Conservation (phyloP, 2,797 vertebrate genomes). For the Eupleurogrammus muticus region DNA sequence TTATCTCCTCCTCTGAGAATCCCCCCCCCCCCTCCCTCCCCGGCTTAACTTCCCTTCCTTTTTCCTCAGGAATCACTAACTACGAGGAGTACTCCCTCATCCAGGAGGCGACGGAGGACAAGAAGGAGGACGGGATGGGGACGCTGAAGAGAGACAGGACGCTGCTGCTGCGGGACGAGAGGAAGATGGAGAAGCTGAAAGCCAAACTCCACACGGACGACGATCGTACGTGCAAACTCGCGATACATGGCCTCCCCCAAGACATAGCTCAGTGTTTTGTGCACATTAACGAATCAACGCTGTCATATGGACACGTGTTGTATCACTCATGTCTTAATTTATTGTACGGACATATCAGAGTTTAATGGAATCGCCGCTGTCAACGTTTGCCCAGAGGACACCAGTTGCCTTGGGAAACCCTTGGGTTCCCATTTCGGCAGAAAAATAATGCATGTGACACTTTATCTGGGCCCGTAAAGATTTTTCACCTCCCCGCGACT, state of each 20-base stretch:
- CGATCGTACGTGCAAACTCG: conserved; percentile 87
- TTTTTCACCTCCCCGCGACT: conserved; percentile 16
- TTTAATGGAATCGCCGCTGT: conserved; percentile 49
- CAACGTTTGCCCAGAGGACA: conserved; percentile 44
- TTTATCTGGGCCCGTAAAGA: conserved; percentile 2
- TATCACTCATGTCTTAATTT: conserved; percentile 47
- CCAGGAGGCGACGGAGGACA: conserved; percentile 93
- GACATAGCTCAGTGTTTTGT: conserved; percentile 19
- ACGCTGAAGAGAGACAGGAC: conserved; percentile 96
- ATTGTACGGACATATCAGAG: conserved; percentile 40
- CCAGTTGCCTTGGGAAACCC: conserved; percentile 44
- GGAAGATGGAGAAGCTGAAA: conserved; percentile 99
- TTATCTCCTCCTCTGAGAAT: conserved; percentile 38
- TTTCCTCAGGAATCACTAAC: conserved; percentile 99
- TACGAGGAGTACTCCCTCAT: conserved; percentile 99
- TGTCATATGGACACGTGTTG: conserved; percentile 33
- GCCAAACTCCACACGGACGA: conserved; percentile 99
- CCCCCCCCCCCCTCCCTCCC: neutral
- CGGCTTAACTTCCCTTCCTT: conserved; percentile 41
- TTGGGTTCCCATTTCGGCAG: conserved; percentile 14
- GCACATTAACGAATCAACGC: conserved; percentile 9
- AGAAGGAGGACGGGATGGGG: conserved; percentile 93
- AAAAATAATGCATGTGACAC: conserved; percentile 31
- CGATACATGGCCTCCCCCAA: conserved; percentile 5
- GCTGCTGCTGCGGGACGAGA: conserved; percentile 92